A percentile compares a stretch with the other conserved stretches of the same genome.
These are phyloP conservation scores for Buathra laborator DNA, from an alignment of 2,888 invertebrate species.

Conservation along the genomic window DNA sequence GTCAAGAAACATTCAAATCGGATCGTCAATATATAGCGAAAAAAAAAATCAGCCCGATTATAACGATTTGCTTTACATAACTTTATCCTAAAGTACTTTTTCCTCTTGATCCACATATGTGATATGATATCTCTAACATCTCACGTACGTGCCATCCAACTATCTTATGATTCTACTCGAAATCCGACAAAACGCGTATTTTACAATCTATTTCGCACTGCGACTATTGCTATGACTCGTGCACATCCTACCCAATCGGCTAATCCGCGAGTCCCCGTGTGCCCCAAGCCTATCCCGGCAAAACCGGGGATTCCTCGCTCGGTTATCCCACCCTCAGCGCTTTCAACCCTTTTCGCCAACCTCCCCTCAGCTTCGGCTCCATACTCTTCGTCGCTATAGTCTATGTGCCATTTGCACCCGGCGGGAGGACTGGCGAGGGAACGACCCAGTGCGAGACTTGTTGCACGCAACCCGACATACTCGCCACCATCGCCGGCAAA, in stretches of 20 bases:
- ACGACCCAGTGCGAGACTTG: slow-evolving; percentile 71
- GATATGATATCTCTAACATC: background rate
- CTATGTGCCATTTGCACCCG: slow-evolving; percentile 58
- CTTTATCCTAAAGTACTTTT: no score
- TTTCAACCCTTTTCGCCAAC: slow-evolving; percentile 2
- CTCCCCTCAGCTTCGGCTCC: background rate
- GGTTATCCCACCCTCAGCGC: slow-evolving; percentile 35
- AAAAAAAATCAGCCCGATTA: no score
- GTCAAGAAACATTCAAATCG: no score
- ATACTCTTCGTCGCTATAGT: slow-evolving; percentile 38
- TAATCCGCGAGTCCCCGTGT: slow-evolving; percentile 32
- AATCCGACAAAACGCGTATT: slow-evolving; percentile 41
- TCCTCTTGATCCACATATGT: background rate
- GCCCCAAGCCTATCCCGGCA: slow-evolving; percentile 29
- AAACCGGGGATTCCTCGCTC: slow-evolving; percentile 34
- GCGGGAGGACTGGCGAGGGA: background rate
- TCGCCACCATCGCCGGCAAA: background rate
- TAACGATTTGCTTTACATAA: no score
- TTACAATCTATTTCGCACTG: slow-evolving; percentile 27
- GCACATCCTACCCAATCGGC: slow-evolving; percentile 3
- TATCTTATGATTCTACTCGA: slow-evolving; percentile 14
- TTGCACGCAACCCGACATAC: slow-evolving; percentile 72
- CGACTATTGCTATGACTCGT: slow-evolving; percentile 2
- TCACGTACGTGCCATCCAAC: background rate
- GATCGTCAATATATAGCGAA: no score